Evolutionary conservation across 2,888 invertebrate genomes (phyloP), one percentile per base, ranked within the genome.

Genomic region (Diloba caeruleocephala): DNA sequence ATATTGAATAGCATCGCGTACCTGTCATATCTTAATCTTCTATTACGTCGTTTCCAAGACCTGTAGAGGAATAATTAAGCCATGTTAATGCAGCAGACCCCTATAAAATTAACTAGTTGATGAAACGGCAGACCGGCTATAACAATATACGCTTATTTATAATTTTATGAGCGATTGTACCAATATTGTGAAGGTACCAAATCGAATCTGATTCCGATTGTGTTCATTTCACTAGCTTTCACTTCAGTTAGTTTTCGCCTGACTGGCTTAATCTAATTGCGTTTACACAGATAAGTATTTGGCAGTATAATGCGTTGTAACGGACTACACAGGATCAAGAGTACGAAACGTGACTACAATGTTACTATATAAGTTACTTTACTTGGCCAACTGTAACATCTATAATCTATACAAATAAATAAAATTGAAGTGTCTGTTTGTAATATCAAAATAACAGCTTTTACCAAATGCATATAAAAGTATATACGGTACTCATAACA

Each of bases 271-370:
- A 69, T 72, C 60, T 75, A 71, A 77, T 82, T 72, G 66, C 49
- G 56, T 75, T 77, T 74, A 74, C 70, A 66, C 71, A 55, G 64
- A 74, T 72, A 72, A 72, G 71, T 67, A 74, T 70, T 77, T 64
- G 61, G 50, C 64, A 69, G 58, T 72, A 70, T n/a, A 79, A 74
- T 79, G 77, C 76, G 76, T 72, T 70, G 72, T 78, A 72, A 73
- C 51, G 51, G 26, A 28, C 70, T 70, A 66, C 67, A 65, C 63
- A 68, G 70, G 69, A 80, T 72, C 75, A 74, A 78, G 81, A 79
- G 62, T 74, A 62, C 61, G 34, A 65, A 69, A 83, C 85, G 81
- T 84, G 85, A 82, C 79, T 79, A 71, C 76, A 78, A 76, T 82
- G 71, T 72, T 49, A 77, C 76, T 58, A n/a, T n/a, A n/a, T n/a